Evolutionary conservation across 2,888 invertebrate genomes (phyloP), one percentile per base, ranked within the genome.

Genomic region (Dyspetes luteomarginatus): DNA sequence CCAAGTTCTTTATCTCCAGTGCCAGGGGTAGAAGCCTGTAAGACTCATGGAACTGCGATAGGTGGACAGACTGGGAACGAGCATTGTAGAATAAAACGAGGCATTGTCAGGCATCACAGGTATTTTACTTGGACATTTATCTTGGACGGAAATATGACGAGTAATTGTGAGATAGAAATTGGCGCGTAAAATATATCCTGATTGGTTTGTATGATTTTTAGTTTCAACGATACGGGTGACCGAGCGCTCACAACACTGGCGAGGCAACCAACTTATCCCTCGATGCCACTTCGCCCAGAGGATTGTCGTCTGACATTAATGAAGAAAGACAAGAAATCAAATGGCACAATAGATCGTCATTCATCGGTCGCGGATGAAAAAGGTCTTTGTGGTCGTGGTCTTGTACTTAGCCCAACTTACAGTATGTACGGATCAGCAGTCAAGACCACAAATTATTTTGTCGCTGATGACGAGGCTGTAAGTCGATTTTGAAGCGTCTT

Each of bases 51-150:
- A 26, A 92, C 92, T 0, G 91, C 92, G 24, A 80, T 88, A 24
- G 88, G 89, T 17, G 92, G 92, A 1, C 90, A 91, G 60, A 79
- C 75, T 26, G 91, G 91, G 0, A 91, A 87, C 75, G 92, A 92
- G 48, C 89, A 91, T 60, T 92, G 92, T 78, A 86, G 90, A 68
- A 91, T 92, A 55, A 92, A 92, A 72, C 89, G 92, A 28, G 91
- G 91, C 55, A 92, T 92, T 50, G 92, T 92, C 73, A 91, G 92
- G 85, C 92, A 92, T 85, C 92, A 92, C 83, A 92, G 91, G 91
- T 91, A 86, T 73, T 36, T 17, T n/a, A n/a, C n/a, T n/a, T n/a
- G n/a, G n/a, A n/a, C n/a, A n/a, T 24, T 56, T 67, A 15, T 56
- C 17, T 55, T n/a, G n/a, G n/a, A n/a, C n/a, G 24, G 7, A 67